A percentile compares a stretch with the other conserved stretches of the same genome.
Evolutionary conservation across 2,113 vertebrate species (phyloP).

Genomic region (Toxotes jaculatrix): DNA sequence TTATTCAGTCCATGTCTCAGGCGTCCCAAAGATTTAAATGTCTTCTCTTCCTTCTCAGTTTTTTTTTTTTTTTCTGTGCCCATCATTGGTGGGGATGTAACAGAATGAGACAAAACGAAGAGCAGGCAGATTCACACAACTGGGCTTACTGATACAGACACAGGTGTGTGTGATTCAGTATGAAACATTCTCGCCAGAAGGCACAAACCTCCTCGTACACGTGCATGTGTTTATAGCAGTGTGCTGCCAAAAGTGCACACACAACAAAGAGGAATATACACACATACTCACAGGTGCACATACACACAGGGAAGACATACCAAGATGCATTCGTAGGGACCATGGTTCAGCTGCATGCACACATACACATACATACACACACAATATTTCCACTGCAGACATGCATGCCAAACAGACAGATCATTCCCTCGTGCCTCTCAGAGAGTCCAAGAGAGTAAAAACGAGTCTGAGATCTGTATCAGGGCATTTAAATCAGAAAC

Average conservation of each 20-base stretch:
- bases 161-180: constrained; percentile 34
- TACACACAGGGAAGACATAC: constrained; percentile 11
- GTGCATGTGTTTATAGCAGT: constrained; percentile 41
- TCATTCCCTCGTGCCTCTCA: constrained; percentile 48
- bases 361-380: constrained; percentile 20
- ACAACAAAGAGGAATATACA: not conserved
- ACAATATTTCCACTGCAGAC: constrained; percentile 33
- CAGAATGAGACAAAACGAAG: not conserved
- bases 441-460: constrained; percentile 45
- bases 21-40: not conserved
- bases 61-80: not conserved
- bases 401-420: constrained; percentile 66
- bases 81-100: not conserved
- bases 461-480: constrained; percentile 69
- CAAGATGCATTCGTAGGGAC: constrained; percentile 9
- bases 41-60: not conserved
- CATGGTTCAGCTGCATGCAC: not conserved
- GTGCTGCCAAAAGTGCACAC: constrained; percentile 6
- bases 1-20: not conserved
- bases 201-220: constrained; percentile 12
- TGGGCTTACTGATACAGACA: constrained; percentile 19
- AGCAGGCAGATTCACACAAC: constrained; percentile 22
- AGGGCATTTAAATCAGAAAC: constrained; percentile 69
- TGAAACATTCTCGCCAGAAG: constrained; percentile 20
- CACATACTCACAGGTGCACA: constrained; percentile 1